Percentiles rank a stretch among this genome's conserved stretches.
Evolutionary conservation across 2,113 vertebrate species (phyloP).

Genomic region (Felis chaus): DNA sequence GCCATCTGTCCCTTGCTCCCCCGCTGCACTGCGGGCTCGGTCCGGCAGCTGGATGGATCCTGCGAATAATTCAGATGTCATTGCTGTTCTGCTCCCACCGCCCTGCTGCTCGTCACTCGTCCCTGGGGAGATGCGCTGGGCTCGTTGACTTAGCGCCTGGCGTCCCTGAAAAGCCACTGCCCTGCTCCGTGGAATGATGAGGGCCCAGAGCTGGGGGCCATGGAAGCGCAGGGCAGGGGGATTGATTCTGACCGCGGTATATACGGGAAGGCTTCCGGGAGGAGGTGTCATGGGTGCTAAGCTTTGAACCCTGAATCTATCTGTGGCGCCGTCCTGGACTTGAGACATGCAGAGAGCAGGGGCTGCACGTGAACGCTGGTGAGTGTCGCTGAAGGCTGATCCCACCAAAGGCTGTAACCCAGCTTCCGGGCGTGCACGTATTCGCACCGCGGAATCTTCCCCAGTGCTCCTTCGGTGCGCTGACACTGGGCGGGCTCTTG

Average conservation of each 20-base stretch:
- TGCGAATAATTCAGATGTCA: accelerated
- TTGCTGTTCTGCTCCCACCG: not conserved
- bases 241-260: not conserved
- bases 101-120: not conserved
- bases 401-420: not conserved
- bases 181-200: accelerated
- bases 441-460: accelerated
- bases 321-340: accelerated
- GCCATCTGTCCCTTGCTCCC: accelerated
- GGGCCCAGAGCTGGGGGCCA: not conserved
- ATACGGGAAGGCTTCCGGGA: not conserved
- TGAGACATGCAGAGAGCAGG: accelerated
- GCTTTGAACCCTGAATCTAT: not conserved
- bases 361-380: accelerated
- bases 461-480: accelerated
- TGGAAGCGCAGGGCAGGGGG: not conserved
- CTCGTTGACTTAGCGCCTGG: accelerated
- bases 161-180: not conserved
- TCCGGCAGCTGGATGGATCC: not conserved
- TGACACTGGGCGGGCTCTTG: not conserved
- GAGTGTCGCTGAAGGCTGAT: accelerated
- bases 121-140: not conserved
- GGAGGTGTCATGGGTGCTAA: not conserved
- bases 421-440: accelerated
- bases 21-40: accelerated